These are phyloP conservation scores for Paratrypauchen microcephalus DNA, from an alignment of 2,797 vertebrate genomes.

Conservation along the genomic window DNA sequence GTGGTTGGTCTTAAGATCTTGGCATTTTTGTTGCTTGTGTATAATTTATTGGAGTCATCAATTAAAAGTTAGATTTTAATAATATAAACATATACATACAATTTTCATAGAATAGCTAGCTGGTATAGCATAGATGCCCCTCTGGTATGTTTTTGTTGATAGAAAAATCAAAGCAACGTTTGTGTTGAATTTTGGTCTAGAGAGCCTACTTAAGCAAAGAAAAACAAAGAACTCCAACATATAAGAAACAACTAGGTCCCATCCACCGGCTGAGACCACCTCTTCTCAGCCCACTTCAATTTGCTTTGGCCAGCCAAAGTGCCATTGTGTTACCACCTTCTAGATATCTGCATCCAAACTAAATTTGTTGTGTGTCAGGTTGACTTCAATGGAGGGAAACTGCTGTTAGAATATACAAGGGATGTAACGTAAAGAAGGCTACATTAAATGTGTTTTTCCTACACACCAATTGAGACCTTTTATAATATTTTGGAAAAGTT, in stretches of 20 bases:
- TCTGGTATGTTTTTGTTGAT: neutral
- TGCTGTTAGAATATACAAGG: neutral
- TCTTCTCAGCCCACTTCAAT: conserved; percentile 5
- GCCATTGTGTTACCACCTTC: neutral
- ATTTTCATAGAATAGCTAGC: neutral
- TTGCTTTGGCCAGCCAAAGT: conserved; percentile 3
- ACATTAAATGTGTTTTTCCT: neutral
- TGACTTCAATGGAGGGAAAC: neutral
- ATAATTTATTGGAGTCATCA: neutral
- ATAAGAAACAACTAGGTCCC: conserved; percentile 5
- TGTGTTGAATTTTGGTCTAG: neutral
- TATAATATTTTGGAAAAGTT: too few species aligned
- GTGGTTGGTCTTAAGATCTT: neutral
- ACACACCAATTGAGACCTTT: too few species aligned
- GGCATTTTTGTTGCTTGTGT: neutral
- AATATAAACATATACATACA: neutral
- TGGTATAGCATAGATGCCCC: neutral
- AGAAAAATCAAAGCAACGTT: conserved; percentile 2
- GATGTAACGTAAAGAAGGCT: neutral
- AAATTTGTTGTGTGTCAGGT: neutral
- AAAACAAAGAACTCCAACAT: conserved; percentile 3
- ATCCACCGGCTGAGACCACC: conserved; percentile 9
- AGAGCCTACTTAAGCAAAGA: neutral
- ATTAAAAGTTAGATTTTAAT: neutral
- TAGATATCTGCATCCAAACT: neutral